Percentiles rank a stretch among this genome's conserved stretches.
Evolutionary conservation across 1,140 invertebrate species (phyloP).

Genomic region (Pararge aegeria): DNA sequence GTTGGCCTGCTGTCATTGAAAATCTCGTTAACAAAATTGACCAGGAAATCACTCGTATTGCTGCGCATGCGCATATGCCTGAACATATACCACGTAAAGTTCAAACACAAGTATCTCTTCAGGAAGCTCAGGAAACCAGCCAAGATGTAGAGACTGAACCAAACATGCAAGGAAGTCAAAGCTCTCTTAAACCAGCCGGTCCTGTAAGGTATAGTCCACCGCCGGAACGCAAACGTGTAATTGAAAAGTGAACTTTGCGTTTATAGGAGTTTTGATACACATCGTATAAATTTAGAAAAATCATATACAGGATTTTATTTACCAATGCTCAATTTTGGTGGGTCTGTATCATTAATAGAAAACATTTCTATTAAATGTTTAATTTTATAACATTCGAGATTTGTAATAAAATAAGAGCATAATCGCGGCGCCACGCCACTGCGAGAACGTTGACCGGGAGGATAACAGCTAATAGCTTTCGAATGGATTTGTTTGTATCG

Average conservation of each 20-base stretch:
- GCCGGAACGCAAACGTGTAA: constrained; percentile 17
- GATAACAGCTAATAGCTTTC: too few relatives aligned
- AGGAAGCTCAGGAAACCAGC: not conserved
- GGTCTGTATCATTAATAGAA: too few relatives aligned
- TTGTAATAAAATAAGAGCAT: too few relatives aligned
- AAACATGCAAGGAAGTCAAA: constrained; percentile 9
- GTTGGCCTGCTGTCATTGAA: constrained; percentile 60
- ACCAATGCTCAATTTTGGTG: too few relatives aligned
- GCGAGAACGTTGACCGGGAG: too few relatives aligned
- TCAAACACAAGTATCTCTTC: not conserved
- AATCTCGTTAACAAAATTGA: constrained; percentile 58
- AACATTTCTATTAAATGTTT: too few relatives aligned
- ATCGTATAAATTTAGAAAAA: not conserved
- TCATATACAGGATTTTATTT: too few relatives aligned
- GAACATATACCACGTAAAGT: constrained; percentile 8
- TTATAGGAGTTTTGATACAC: not conserved
- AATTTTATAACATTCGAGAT: too few relatives aligned
- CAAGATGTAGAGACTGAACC: not conserved
- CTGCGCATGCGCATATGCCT: constrained; percentile 13
- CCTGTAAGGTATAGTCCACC: constrained; percentile 27
- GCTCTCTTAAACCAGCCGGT: constrained; percentile 16
- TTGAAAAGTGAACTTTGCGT: constrained; percentile 20
- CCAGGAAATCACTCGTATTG: constrained; percentile 49
- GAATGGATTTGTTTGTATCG: too few relatives aligned
- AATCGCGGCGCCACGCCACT: too few relatives aligned